phyloP scores from a whole-genome alignment of 2,888 invertebrate genomes.

The Tholera decimalis region DNA sequence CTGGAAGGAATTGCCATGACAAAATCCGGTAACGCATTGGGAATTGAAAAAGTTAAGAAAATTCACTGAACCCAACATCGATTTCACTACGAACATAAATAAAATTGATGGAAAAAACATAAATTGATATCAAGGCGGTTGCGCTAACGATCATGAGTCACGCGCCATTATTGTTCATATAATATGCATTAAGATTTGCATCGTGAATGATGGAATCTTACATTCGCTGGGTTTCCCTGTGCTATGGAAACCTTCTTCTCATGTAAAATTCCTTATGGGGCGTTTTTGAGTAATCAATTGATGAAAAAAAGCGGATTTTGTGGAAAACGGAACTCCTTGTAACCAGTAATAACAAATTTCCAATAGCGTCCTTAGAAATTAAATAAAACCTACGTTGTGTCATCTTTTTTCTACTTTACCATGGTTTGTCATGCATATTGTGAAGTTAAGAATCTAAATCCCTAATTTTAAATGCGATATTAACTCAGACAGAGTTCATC shows the following conservation, averaged over 20 bases:
- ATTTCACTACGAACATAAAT: not conserved
- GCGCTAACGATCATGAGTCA: slow-evolving; percentile 43
- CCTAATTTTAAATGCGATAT: too few relatives aligned
- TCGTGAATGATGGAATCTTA: slow-evolving; percentile 59
- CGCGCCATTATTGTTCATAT: slow-evolving; percentile 36
- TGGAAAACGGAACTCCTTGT: slow-evolving; percentile 20
- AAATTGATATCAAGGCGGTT: slow-evolving; percentile 25
- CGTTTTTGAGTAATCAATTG: slow-evolving; percentile 34
- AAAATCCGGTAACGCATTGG: not conserved
- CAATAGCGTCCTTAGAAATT: slow-evolving; percentile 21
- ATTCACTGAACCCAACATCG: not conserved
- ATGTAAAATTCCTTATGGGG: slow-evolving; percentile 51
- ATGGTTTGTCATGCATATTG: not conserved
- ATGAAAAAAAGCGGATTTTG: slow-evolving; percentile 45
- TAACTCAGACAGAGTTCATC: too few relatives aligned
- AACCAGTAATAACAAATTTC: slow-evolving; percentile 36
- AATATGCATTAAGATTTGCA: slow-evolving; percentile 51
- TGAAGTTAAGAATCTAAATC: not conserved
- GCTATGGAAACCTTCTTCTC: slow-evolving; percentile 45
- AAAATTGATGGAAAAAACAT: slow-evolving; percentile 18
- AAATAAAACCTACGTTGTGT: slow-evolving; percentile 41
- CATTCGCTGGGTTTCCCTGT: slow-evolving; percentile 57
- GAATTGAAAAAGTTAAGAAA: slow-evolving; percentile 4
- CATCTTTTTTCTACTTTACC: slow-evolving; percentile 7
- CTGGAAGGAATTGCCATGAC: not conserved